Evolutionary conservation across 2,797 vertebrate genomes (phyloP).

Genomic region (Momotus momota): DNA sequence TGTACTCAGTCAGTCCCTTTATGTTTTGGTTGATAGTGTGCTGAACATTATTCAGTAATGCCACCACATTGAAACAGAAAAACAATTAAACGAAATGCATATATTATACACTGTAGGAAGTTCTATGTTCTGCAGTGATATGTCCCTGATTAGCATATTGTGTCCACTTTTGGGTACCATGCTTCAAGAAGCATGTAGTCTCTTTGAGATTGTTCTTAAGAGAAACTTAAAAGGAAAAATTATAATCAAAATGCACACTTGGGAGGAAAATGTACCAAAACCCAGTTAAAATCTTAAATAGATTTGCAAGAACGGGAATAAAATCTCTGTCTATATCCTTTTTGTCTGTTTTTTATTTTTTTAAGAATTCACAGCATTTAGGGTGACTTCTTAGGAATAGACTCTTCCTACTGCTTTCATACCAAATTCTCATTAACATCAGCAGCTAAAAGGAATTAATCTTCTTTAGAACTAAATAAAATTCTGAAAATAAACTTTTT

Average conservation of each 20-base stretch:
- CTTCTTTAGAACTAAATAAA: neutral
- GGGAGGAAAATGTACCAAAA: neutral
- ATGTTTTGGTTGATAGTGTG: neutral
- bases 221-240: neutral
- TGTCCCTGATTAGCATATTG: neutral
- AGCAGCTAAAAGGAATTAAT: neutral
- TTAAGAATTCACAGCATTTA: neutral
- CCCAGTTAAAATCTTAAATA: neutral
- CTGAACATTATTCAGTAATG: neutral
- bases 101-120: neutral
- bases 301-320: neutral
- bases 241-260: neutral
- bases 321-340: neutral
- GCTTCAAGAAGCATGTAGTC: neutral
- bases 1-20: neutral
- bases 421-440: neutral
- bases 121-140: neutral
- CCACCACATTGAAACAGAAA: neutral
- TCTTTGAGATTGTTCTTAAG: neutral
- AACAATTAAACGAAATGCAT: neutral
- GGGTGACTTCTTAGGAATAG: neutral
- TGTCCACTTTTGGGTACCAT: neutral
- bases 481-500: neutral
- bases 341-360: neutral
- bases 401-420: neutral